These are phyloP conservation scores for Taenaris catops DNA, from an alignment of 2,888 invertebrate genomes.

Conservation along the genomic window DNA sequence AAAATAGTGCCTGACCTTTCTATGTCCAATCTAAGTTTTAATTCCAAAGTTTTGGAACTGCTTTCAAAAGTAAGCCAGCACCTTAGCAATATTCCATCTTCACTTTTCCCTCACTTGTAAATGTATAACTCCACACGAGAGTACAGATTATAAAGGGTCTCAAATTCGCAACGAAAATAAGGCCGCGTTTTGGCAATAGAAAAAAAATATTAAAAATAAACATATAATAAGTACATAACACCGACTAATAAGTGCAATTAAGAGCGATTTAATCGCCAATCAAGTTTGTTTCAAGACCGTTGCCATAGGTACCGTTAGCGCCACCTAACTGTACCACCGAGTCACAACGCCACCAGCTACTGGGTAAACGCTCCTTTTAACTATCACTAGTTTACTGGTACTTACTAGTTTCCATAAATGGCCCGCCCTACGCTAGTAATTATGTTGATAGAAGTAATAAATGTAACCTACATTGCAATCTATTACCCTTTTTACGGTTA, in stretches of 20 bases:
- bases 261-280: slow-evolving; percentile 15
- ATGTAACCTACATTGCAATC: slow-evolving; percentile 14
- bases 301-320: slow-evolving; percentile 41
- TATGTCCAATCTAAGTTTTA: too few relatives aligned
- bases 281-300: slow-evolving; percentile 25
- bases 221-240: slow-evolving; percentile 3
- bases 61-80: too few relatives aligned
- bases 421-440: slow-evolving; percentile 22
- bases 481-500: slow-evolving; percentile 11
- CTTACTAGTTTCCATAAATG: slow-evolving; percentile 23
- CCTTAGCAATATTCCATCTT: too few relatives aligned
- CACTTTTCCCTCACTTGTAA: too few relatives aligned
- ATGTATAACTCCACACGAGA: too few relatives aligned
- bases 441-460: slow-evolving; percentile 20
- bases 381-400: slow-evolving; percentile 10
- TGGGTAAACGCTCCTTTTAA: slow-evolving; percentile 20
- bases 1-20: too few relatives aligned
- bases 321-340: slow-evolving; percentile 47
- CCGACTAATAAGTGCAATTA: slow-evolving; percentile 9
- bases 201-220: neutral
- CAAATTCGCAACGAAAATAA: too few relatives aligned
- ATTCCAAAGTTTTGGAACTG: too few relatives aligned
- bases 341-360: slow-evolving; percentile 41
- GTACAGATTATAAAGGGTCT: too few relatives aligned
- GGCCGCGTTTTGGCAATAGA: too few relatives aligned